phyloP scores from a whole-genome alignment of 2,113 vertebrate species.

The Pomatostomus ruficeps region DNA sequence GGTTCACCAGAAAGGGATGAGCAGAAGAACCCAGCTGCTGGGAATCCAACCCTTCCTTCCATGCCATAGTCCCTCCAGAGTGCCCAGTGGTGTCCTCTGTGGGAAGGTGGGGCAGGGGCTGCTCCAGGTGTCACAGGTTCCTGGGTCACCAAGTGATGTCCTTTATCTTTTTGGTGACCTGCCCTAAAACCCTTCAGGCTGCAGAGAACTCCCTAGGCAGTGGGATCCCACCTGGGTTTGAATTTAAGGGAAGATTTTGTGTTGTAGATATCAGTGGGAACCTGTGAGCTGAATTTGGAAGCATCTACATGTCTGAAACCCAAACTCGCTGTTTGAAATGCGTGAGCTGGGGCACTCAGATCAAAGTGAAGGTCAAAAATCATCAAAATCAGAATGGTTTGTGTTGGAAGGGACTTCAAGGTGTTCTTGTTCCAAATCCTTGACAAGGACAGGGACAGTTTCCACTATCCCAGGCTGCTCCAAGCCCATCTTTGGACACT shows the following conservation, averaged over 20 bases:
- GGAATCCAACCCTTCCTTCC: not conserved
- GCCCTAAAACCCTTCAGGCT: not conserved
- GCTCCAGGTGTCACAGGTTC: not conserved
- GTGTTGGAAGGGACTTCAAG: not conserved
- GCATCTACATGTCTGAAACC: not conserved
- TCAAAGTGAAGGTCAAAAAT: not conserved
- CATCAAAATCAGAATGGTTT: not conserved
- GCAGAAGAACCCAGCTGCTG: not conserved
- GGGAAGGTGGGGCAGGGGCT: not conserved
- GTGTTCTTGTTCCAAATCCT: too few relatives aligned
- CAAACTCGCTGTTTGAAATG: not conserved
- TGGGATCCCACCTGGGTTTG: not conserved
- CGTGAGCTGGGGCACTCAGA: accelerated
- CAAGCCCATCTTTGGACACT: not conserved
- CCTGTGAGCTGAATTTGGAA: accelerated
- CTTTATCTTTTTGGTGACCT: not conserved
- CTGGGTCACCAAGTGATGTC: accelerated
- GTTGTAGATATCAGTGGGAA: not conserved
- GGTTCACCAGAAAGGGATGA: not conserved
- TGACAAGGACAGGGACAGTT: not conserved
- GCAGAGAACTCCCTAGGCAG: not conserved
- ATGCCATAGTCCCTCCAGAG: not conserved
- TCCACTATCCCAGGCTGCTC: not conserved
- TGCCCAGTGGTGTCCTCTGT: not conserved
- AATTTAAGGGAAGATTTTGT: not conserved